Base-by-base conservation (phyloP, 1,140 invertebrate genomes). In the Apocrypta bakeri region DNA sequence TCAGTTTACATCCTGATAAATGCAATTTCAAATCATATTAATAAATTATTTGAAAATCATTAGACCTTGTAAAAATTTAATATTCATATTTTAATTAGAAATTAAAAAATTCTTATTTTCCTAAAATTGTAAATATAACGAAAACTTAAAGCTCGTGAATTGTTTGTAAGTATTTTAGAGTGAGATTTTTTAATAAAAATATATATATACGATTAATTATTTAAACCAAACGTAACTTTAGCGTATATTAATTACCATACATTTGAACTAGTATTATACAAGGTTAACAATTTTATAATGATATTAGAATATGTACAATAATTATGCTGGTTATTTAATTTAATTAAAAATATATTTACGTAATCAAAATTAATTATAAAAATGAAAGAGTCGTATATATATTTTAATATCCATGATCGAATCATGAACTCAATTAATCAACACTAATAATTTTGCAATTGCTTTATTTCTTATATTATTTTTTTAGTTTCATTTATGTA, bases 401-500 rank as follows among this genome's bases (percentile, higher is more conserved):
- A 37, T 37, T 37, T 9, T 9, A 37, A 37, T 37, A 9, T 37
- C 9, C 9, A 37, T 37, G 9, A 56, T n/a, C 17, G n/a, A 56
- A n/a, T 2, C n/a, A 2, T 1, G 14, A 68, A 68, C 40, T 48
- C 56, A 80, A 63, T 80, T 56, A 81, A 81, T 33, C 21, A 75
- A 81, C 72, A 81, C 31, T 37, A 68, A 81, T 68, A 24, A 27
- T 48, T 74, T 75, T 21, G 21, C 7, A 33, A 68, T 76, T 76
- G 17, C 29, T 31, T 76, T 33, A 69, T 75, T 71, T 37, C 31
- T 8, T 61, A 76, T 9, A 37, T n/a, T 37, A 71, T 33, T 37
- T 17, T n/a, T 37, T 24, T n/a, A n/a, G 17, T 69, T 33, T 71
- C 21, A 37, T 31, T 31, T 76, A 82, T 82, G 61, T 82, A 82